Conservation (phyloP, 2,113 vertebrate species). For the Syrrhaptes paradoxus region DNA sequence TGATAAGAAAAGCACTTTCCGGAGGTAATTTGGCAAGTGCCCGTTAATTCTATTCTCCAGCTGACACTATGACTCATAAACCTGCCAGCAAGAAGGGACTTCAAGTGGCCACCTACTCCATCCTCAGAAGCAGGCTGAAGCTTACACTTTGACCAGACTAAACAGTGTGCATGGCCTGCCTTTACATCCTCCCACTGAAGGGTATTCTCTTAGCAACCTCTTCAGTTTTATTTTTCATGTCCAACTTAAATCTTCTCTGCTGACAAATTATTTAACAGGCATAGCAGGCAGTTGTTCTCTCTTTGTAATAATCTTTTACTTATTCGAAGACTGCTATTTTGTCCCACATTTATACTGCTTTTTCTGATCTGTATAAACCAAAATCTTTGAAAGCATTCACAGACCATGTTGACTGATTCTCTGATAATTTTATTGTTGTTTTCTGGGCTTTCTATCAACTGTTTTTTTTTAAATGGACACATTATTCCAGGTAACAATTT, state of each 20-base stretch:
- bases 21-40: neutral
- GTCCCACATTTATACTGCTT: neutral
- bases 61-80: constrained; percentile 37
- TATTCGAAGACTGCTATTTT: neutral
- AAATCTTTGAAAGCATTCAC: neutral
- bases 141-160: neutral
- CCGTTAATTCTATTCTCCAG: neutral
- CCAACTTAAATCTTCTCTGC: neutral
- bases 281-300: neutral
- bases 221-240: neutral
- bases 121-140: neutral
- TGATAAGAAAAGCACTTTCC: neutral
- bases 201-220: neutral
- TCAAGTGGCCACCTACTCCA: neutral
- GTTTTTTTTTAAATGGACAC: neutral
- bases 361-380: neutral
- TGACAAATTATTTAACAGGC: neutral
- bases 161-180: neutral
- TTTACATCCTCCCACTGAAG: neutral
- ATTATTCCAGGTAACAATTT: neutral
- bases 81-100: neutral
- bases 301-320: neutral
- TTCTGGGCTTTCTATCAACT: neutral
- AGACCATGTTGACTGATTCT: neutral
- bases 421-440: neutral